Conservation (phyloP, 2,797 vertebrate genomes). For the Peromyscus eremicus region DNA sequence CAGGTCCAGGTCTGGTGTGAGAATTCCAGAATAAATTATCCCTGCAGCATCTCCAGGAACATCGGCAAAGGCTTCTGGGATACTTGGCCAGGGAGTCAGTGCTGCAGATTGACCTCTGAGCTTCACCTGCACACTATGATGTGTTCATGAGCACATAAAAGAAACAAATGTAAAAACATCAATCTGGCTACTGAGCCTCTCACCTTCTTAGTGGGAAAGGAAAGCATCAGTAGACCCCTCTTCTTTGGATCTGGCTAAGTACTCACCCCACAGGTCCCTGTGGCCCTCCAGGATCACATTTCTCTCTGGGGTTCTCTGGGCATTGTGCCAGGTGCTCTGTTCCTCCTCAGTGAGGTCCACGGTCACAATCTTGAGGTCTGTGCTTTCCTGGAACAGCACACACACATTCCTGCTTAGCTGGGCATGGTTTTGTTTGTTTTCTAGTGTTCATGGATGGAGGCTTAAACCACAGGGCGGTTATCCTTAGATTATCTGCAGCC, state of each 20-base stretch:
- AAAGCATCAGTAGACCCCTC: not conserved
- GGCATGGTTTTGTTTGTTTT: not conserved
- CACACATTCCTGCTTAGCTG: slow-evolving; percentile 52
- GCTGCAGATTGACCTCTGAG: not conserved
- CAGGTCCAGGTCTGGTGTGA: not conserved
- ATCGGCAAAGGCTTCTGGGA: not conserved
- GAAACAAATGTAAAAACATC: not conserved
- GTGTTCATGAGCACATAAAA: not conserved
- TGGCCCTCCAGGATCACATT: slow-evolving; percentile 54
- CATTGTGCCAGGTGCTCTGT: slow-evolving; percentile 25
- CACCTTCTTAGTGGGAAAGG: not conserved
- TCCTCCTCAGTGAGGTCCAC: slow-evolving; percentile 75
- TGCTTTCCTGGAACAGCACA: slow-evolving; percentile 75
- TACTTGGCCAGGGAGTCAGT: not conserved
- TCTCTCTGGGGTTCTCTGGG: slow-evolving; percentile 53
- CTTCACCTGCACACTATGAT: no score
- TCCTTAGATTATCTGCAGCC: not conserved
- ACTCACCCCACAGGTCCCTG: slow-evolving; percentile 73
- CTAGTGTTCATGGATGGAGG: not conserved
- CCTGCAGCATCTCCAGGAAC: not conserved
- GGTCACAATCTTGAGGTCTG: slow-evolving; percentile 71
- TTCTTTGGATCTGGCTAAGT: not conserved
- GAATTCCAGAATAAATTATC: not conserved
- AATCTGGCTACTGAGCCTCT: not conserved
- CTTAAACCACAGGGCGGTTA: not conserved